phyloP scores from a whole-genome alignment of 2,888 invertebrate genomes.

The Nomada ruficornis region DNA sequence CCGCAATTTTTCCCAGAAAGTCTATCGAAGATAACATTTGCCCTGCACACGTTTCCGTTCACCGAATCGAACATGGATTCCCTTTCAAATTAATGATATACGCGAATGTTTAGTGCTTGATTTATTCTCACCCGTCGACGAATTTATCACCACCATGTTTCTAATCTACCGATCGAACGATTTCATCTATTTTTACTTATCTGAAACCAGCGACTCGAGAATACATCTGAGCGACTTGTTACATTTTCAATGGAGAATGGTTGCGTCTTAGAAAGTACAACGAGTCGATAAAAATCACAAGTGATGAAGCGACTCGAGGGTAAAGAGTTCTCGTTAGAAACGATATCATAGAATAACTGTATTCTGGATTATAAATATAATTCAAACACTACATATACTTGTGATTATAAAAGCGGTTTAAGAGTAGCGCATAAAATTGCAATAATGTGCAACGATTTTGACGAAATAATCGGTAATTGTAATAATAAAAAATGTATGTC shows the following conservation, averaged over 20 bases:
- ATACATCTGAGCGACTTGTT: background rate
- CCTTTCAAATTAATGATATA: background rate
- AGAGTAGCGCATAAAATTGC: too few species aligned
- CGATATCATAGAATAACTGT: background rate
- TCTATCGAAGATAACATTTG: too few species aligned
- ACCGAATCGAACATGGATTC: background rate
- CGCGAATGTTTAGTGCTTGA: background rate
- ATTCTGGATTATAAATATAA: too few species aligned
- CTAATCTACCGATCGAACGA: background rate
- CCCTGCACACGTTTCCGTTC: background rate
- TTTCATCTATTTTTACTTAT: conserved; percentile 12
- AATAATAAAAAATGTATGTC: too few species aligned
- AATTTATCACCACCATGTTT: conserved; percentile 3
- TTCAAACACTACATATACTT: too few species aligned
- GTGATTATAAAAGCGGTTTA: too few species aligned
- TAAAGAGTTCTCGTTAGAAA: background rate
- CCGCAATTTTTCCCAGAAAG: too few species aligned
- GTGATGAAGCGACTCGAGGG: background rate
- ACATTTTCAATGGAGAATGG: background rate
- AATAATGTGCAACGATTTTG: too few species aligned
- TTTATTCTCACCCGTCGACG: background rate
- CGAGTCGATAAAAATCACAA: background rate
- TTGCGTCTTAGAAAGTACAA: conserved; percentile 1
- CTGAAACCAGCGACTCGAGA: background rate
- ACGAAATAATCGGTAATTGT: too few species aligned